A percentile compares a stretch with the other conserved stretches of the same genome.
Evolutionary conservation across 2,888 invertebrate genomes (phyloP).

Genomic region (Stomorhina lunata): DNA sequence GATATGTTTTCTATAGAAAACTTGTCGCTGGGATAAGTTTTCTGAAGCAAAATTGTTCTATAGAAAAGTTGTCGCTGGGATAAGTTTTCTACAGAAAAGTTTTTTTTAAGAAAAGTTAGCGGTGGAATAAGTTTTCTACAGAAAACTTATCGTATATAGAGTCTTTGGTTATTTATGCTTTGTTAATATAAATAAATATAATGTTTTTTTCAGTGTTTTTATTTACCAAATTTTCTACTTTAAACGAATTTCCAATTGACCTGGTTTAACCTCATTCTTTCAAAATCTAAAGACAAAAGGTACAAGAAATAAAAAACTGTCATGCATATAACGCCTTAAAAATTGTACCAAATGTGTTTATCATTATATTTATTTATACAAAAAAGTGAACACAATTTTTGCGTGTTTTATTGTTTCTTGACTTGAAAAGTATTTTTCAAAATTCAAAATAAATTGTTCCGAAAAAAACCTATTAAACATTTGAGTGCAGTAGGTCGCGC

Average conservation of each 20-base stretch:
- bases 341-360: slow-evolving; percentile 30
- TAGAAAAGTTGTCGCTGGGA: too few species aligned
- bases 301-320: slow-evolving; percentile 27
- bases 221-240: background rate
- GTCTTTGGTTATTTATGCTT: too few species aligned
- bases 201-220: background rate
- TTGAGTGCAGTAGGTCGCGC: slow-evolving; percentile 63
- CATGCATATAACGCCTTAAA: slow-evolving; percentile 53
- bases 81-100: too few species aligned
- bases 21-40: too few species aligned
- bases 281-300: background rate
- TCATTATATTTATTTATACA: too few species aligned
- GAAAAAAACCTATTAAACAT: slow-evolving; percentile 21
- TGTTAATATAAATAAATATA: too few species aligned
- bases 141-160: too few species aligned
- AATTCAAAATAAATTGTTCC: background rate
- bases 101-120: background rate
- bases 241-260: slow-evolving; percentile 54
- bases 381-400: background rate
- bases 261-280: slow-evolving; percentile 54
- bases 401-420: slow-evolving; percentile 18
- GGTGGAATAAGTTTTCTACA: background rate
- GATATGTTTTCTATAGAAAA: too few species aligned
- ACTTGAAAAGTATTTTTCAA: slow-evolving; percentile 2
- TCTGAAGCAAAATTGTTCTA: too few species aligned